phyloP scores from a whole-genome alignment of 1,140 invertebrate species.

The Caenorhabditis tropicalis region DNA sequence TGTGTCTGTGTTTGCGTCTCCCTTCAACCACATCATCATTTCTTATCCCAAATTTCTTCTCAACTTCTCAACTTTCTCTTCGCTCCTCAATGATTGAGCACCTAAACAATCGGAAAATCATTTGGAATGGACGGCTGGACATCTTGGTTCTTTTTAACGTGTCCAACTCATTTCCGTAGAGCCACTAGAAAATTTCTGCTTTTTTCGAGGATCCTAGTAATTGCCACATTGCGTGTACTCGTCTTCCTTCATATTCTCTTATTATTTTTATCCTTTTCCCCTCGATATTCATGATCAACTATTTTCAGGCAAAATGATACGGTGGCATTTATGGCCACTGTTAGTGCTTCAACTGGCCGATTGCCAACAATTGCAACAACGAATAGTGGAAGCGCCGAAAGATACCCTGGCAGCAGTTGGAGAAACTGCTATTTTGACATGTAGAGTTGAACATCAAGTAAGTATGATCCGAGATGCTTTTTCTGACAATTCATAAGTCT shows the following conservation, averaged over 20 bases:
- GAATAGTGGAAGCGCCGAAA: slow-evolving; percentile 59
- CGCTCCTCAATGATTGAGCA: background rate
- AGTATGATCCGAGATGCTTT: slow-evolving; percentile 4
- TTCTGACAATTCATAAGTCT: background rate
- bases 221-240: background rate
- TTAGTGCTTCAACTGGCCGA: background rate
- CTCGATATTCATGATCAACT: no score
- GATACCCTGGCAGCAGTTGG: slow-evolving; percentile 54
- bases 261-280: background rate
- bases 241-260: background rate
- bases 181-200: background rate
- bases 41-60: slow-evolving; percentile 29
- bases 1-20: slow-evolving; percentile 42
- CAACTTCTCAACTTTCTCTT: slow-evolving; percentile 36
- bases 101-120: slow-evolving; percentile 16
- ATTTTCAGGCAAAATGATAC: slow-evolving; percentile 13
- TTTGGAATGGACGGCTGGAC: background rate
- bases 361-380: slow-evolving; percentile 46
- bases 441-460: slow-evolving; percentile 64
- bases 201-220: slow-evolving; percentile 9
- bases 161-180: background rate
- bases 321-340: slow-evolving; percentile 24
- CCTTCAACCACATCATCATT: slow-evolving; percentile 35
- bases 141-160: background rate
- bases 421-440: slow-evolving; percentile 58